Evolutionary conservation across 2,888 invertebrate genomes (phyloP).

Genomic region (Lasioglossum villosulum): DNA sequence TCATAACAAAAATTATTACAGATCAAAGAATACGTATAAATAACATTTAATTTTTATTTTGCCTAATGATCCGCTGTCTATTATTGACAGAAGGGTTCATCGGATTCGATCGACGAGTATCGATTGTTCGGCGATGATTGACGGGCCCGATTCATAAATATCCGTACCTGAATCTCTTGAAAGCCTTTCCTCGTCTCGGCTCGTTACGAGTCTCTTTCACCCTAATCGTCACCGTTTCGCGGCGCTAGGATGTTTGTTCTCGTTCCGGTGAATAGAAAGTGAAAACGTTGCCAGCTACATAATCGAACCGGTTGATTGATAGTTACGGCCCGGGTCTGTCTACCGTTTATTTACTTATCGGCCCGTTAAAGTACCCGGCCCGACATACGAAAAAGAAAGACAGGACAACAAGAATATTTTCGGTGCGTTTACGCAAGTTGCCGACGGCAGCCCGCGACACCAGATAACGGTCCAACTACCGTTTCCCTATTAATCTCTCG

Average conservation of each 20-base stretch:
- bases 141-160: neutral
- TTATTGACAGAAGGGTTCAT: no score
- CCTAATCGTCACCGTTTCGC: constrained; percentile 20
- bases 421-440: constrained; percentile 19
- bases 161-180: constrained; percentile 14
- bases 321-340: constrained; percentile 34
- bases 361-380: constrained; percentile 23
- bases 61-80: no score
- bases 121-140: neutral
- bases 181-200: constrained; percentile 4
- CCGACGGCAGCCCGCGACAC: neutral
- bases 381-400: neutral
- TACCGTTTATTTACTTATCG: constrained; percentile 59
- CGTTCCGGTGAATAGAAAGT: constrained; percentile 56
- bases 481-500: constrained; percentile 5
- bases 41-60: no score
- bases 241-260: constrained; percentile 48
- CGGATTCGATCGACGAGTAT: neutral
- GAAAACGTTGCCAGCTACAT: constrained; percentile 60
- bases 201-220: constrained; percentile 31
- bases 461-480: neutral
- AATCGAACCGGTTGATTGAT: constrained; percentile 64
- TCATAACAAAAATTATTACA: no score
- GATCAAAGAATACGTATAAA: no score
- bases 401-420: constrained; percentile 27